Conservation (phyloP, 2,113 vertebrate species). For the Cygnus buccinator region DNA sequence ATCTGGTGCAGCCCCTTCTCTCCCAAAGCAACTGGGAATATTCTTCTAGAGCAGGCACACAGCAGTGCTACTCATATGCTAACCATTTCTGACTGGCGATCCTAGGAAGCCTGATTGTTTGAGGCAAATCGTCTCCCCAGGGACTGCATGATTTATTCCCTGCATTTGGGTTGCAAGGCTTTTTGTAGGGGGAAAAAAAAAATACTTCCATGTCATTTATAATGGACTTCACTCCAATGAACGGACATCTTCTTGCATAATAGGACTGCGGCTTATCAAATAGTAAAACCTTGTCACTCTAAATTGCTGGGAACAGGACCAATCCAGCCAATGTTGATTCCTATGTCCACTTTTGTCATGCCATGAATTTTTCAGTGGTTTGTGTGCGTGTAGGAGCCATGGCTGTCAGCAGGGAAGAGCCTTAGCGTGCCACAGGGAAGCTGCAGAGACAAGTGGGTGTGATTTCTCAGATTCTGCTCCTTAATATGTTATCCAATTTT, state of each 20-base stretch:
- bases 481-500: constrained; percentile 11
- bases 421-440: background rate
- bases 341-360: background rate
- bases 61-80: background rate
- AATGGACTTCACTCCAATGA: constrained; percentile 42
- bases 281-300: constrained; percentile 30
- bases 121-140: constrained; percentile 14
- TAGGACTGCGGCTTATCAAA: constrained; percentile 17
- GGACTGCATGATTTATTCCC: constrained; percentile 33
- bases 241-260: background rate
- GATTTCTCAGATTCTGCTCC: constrained; percentile 52
- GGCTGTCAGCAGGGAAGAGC: background rate
- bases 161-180: background rate
- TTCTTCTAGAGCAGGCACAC: background rate
- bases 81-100: background rate
- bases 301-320: background rate
- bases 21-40: background rate
- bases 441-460: constrained; percentile 48
- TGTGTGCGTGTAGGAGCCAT: accelerated
- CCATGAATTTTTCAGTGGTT: background rate
- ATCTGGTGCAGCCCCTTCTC: constrained; percentile 14
- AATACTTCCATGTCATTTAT: background rate
- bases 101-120: background rate
- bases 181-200: background rate
- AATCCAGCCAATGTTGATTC: background rate